A percentile compares a stretch with the other conserved stretches of the same genome.
Conservation (phyloP, 2,888 invertebrate genomes). For the Melinaea marsaeus region DNA sequence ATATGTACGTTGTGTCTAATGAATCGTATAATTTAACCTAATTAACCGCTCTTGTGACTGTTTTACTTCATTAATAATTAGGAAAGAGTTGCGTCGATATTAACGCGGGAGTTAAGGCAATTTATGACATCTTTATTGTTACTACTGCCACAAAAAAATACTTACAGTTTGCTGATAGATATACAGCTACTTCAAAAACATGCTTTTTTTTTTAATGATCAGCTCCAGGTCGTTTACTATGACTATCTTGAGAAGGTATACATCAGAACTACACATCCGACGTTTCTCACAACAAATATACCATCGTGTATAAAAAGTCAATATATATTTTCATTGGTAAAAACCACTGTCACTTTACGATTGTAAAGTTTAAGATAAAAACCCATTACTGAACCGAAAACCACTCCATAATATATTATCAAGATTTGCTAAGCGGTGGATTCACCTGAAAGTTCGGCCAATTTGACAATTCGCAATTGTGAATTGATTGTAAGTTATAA, state of each 20-base stretch:
- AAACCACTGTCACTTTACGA: slow-evolving; percentile 32
- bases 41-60: neutral
- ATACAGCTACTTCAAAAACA: slow-evolving; percentile 11
- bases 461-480: slow-evolving; percentile 11
- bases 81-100: neutral
- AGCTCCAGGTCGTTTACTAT: slow-evolving; percentile 4
- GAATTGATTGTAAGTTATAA: neutral
- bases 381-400: slow-evolving; percentile 43
- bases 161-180: slow-evolving; percentile 6
- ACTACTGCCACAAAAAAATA: neutral
- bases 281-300: neutral
- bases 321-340: slow-evolving; percentile 15
- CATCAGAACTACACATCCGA: slow-evolving; percentile 10
- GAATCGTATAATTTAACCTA: neutral
- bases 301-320: slow-evolving; percentile 7
- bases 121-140: neutral
- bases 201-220: slow-evolving; percentile 7
- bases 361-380: slow-evolving; percentile 39
- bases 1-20: slow-evolving; percentile 3
- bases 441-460: slow-evolving; percentile 17
- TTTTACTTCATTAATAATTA: neutral
- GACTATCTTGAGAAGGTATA: slow-evolving; percentile 10
- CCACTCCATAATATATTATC: slow-evolving; percentile 30
- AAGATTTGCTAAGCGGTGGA: slow-evolving; percentile 17
- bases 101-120: slow-evolving; percentile 4